These are phyloP conservation scores for Caenorhabditis becei DNA, from an alignment of 2,888 invertebrate genomes.

Conservation along the genomic window DNA sequence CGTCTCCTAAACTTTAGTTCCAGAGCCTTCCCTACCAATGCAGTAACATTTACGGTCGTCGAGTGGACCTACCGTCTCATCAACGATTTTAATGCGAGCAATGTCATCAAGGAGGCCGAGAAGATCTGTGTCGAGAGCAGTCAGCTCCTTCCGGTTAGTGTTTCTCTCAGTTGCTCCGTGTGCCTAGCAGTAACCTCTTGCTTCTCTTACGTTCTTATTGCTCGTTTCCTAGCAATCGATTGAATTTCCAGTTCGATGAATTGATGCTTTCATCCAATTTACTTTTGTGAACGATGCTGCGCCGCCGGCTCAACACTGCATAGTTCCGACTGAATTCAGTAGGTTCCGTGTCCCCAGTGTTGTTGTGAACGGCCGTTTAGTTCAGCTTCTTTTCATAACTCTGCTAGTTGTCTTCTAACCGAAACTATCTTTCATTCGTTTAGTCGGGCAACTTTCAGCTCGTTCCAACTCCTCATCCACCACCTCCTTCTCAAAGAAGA, in stretches of 20 bases:
- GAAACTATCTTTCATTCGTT: neutral
- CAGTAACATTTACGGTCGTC: conserved; percentile 92
- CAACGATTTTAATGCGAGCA: conserved; percentile 70
- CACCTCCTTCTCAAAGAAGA: conserved; percentile 12
- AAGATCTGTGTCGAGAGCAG: conserved; percentile 24
- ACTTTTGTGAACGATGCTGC: conserved; percentile 36
- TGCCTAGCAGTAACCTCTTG: conserved; percentile 5
- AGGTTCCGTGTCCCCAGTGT: conserved; percentile 29
- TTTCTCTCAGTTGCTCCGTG: neutral
- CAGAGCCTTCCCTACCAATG: conserved; percentile 94
- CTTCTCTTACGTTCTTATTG: neutral
- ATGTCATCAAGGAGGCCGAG: conserved; percentile 40
- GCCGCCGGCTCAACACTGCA: conserved; percentile 19
- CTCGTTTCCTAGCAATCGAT: too few relatives aligned
- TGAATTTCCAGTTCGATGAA: conserved; percentile 43
- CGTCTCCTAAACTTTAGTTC: neutral
- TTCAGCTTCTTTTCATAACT: conserved; percentile 14
- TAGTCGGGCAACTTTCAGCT: conserved; percentile 18
- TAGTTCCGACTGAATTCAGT: conserved; percentile 27
- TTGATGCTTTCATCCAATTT: conserved; percentile 26
- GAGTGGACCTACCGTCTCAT: conserved; percentile 81
- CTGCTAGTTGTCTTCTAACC: conserved; percentile 25
- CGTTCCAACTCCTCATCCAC: conserved; percentile 1
- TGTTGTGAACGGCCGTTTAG: neutral
- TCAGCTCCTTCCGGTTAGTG: conserved; percentile 40